Evolutionary conservation across 2,888 invertebrate genomes (phyloP).

Genomic region (Polymixis flavicincta): DNA sequence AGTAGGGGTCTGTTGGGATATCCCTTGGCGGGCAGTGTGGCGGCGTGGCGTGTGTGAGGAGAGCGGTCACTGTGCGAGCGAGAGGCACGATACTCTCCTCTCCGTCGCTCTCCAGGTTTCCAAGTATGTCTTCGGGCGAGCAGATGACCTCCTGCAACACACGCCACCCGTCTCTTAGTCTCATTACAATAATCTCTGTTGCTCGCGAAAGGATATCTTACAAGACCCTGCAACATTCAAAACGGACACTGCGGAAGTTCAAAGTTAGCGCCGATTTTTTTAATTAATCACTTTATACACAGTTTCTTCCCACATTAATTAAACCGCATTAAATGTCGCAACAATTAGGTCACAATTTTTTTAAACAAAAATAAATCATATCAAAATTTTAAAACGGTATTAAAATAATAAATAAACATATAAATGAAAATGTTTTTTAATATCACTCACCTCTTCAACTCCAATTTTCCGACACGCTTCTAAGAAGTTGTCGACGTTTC

Average conservation of each 20-base stretch:
- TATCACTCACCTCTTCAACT: slow-evolving; percentile 96
- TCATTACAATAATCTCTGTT: slow-evolving; percentile 72
- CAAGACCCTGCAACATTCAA: slow-evolving; percentile 84
- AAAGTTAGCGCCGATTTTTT: slow-evolving; percentile 20
- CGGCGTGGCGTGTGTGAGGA: slow-evolving; percentile 86
- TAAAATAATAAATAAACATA: background rate
- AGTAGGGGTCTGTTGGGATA: slow-evolving; percentile 80
- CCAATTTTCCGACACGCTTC: slow-evolving; percentile 98
- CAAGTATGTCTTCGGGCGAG: slow-evolving; percentile 91
- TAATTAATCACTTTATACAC: slow-evolving; percentile 29
- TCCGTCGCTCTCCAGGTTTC: slow-evolving; percentile 75
- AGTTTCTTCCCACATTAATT: slow-evolving; percentile 10
- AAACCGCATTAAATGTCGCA: slow-evolving; percentile 20
- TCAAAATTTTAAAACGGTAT: background rate
- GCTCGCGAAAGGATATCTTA: slow-evolving; percentile 83
- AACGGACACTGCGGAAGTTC: slow-evolving; percentile 67
- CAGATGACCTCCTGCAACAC: slow-evolving; percentile 93
- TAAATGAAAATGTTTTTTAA: background rate
- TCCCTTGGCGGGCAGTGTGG: slow-evolving; percentile 88
- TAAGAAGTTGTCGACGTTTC: slow-evolving; percentile 98
- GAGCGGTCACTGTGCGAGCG: slow-evolving; percentile 79
- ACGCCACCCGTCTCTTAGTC: slow-evolving; percentile 89
- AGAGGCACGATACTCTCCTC: slow-evolving; percentile 74
- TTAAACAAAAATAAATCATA: background rate
- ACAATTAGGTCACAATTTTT: slow-evolving; percentile 1